Conservation (phyloP, 2,113 vertebrate genomes). For the Peromyscus californicus region DNA sequence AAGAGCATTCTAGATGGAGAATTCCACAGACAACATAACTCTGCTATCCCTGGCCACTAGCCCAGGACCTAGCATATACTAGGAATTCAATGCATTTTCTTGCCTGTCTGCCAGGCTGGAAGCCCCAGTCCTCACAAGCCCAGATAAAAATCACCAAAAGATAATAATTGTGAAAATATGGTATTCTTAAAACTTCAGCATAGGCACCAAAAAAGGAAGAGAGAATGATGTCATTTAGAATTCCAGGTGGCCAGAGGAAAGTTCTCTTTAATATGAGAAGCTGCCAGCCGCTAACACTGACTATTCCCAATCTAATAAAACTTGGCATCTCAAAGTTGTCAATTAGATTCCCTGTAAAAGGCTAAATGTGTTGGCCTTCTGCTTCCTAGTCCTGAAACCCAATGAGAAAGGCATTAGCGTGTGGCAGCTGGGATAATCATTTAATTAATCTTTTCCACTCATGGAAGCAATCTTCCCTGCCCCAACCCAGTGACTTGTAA, state of each 20-base stretch:
- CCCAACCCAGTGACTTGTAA: slow-evolving; percentile 72
- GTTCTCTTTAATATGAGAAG: slow-evolving; percentile 15
- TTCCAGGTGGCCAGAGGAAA: slow-evolving; percentile 60
- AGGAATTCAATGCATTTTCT: background rate
- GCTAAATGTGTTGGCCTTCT: slow-evolving; percentile 73
- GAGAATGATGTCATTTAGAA: slow-evolving; percentile 25
- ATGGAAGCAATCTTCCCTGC: slow-evolving; percentile 67
- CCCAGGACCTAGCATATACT: background rate
- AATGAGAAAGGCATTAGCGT: slow-evolving; percentile 74
- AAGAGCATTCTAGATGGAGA: background rate
- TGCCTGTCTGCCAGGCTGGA: background rate
- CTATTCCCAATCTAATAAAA: slow-evolving; percentile 65
- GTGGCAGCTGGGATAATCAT: slow-evolving; percentile 82
- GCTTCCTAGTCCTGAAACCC: slow-evolving; percentile 78
- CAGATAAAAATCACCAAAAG: slow-evolving; percentile 22
- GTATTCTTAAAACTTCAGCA: slow-evolving; percentile 30
- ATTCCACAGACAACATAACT: background rate
- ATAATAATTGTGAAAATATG: slow-evolving; percentile 6
- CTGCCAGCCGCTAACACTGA: accelerated
- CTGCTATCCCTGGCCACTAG: background rate
- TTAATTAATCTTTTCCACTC: slow-evolving; percentile 82
- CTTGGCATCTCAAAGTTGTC: slow-evolving; percentile 64
- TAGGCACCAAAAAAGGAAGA: slow-evolving; percentile 26
- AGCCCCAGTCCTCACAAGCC: background rate
- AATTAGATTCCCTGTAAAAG: slow-evolving; percentile 73